phyloP scores from a whole-genome alignment of 2,888 invertebrate species.

The Pyrrhosoma nymphula region DNA sequence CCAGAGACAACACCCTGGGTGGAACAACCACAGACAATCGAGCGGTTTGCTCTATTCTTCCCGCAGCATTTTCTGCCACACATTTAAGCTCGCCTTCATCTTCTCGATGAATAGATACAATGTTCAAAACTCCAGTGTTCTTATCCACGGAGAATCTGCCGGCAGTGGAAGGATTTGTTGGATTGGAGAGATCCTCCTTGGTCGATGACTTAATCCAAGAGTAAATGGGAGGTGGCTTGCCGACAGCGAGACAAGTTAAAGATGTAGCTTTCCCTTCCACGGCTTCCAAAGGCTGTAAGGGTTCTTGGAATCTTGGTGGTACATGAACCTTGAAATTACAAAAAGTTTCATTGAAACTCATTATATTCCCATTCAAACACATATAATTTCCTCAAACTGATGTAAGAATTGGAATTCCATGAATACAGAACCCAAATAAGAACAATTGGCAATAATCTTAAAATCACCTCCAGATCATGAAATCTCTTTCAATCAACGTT shows the following conservation, averaged over 20 bases:
- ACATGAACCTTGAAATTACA: slow-evolving; percentile 83
- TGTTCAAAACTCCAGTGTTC: slow-evolving; percentile 85
- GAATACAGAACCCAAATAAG: background rate
- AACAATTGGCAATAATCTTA: background rate
- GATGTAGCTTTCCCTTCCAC: slow-evolving; percentile 90
- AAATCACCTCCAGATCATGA: background rate
- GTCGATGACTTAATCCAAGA: slow-evolving; percentile 90
- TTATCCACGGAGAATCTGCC: slow-evolving; percentile 80
- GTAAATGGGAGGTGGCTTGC: slow-evolving; percentile 91
- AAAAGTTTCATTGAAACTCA: background rate
- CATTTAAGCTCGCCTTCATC: slow-evolving; percentile 91
- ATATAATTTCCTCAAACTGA: too few relatives aligned
- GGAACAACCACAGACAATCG: slow-evolving; percentile 87
- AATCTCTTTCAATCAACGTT: background rate
- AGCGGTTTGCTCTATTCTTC: slow-evolving; percentile 84
- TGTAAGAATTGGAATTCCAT: too few relatives aligned
- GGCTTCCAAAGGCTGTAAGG: slow-evolving; percentile 83
- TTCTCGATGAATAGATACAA: slow-evolving; percentile 85
- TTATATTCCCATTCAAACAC: background rate
- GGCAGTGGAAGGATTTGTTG: slow-evolving; percentile 76
- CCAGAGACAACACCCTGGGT: slow-evolving; percentile 89
- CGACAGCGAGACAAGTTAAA: slow-evolving; percentile 88
- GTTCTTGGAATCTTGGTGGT: slow-evolving; percentile 85
- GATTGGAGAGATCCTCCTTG: slow-evolving; percentile 84
- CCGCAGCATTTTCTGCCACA: slow-evolving; percentile 89